Evolutionary conservation across 2,797 vertebrate species (phyloP).

Genomic region (Monodelphis domestica): DNA sequence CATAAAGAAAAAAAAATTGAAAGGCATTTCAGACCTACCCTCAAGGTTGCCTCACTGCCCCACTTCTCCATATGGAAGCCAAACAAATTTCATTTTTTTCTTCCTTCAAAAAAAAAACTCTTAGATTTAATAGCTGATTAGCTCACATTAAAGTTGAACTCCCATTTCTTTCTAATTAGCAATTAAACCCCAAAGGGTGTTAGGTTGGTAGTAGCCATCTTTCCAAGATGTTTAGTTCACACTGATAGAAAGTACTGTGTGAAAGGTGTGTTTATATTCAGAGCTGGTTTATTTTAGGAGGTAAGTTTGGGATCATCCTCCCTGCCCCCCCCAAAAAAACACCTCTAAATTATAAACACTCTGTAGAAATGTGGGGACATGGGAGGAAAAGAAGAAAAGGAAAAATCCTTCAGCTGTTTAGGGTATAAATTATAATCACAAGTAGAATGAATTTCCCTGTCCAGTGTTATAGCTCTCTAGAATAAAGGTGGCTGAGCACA

Average conservation of each 20-base stretch:
- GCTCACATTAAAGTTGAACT: conserved; percentile 68
- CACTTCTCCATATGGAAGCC: conserved; percentile 8
- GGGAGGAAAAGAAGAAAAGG: conserved; percentile 37
- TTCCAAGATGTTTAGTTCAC: conserved; percentile 60
- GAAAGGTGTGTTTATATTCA: conserved; percentile 71
- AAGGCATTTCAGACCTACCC: not conserved
- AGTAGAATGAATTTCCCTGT: conserved; percentile 38
- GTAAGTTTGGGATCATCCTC: not conserved
- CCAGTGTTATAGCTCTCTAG: conserved; percentile 60
- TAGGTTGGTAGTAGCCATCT: conserved; percentile 51
- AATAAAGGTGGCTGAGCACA: conserved; percentile 66
- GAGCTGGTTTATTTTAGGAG: conserved; percentile 55
- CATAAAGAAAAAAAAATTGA: conserved; percentile 14
- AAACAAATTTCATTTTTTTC: conserved; percentile 48
- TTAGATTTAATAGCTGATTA: conserved; percentile 74
- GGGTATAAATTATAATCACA: conserved; percentile 38
- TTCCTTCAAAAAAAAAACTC: conserved; percentile 30
- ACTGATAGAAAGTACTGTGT: conserved; percentile 53
- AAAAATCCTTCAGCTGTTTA: conserved; percentile 53
- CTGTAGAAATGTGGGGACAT: conserved; percentile 48
- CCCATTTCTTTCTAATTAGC: conserved; percentile 76
- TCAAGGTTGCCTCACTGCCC: not conserved
- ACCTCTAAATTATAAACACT: conserved; percentile 30
- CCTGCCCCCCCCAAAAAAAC: conserved; percentile 42
- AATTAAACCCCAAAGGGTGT: conserved; percentile 74